Evolutionary conservation across 2,888 invertebrate species (phyloP), one percentile per base, ranked within the genome.

Genomic region (Sinentomon sp.): DNA sequence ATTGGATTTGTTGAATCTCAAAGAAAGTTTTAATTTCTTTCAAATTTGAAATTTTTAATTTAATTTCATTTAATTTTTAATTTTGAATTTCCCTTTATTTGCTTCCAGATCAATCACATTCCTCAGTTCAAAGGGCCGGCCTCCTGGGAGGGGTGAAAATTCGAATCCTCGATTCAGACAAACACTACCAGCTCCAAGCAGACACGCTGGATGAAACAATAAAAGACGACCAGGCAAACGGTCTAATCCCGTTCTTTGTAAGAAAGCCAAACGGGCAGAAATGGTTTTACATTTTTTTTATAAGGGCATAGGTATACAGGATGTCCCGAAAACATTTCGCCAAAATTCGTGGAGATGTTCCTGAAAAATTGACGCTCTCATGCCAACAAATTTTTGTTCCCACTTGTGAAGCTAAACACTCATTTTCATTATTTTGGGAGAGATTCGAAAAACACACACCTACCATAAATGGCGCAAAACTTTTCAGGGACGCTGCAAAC

Each of bases 201-300:
- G 68, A 70, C 27, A 66, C 67, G 2, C 52, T 89, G 27, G 65
- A 66, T 26, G 62, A 64, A 36, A 80, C 80, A 1, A 76, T 85
- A 29, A 60, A 72, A 45, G 70, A 80, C 49, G 94, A 97, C 55
- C 61, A 69, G 36, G 66, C 66, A 34, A 70, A 75, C 37, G 94
- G 92, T 31, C 62, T 92, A 7, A 83, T 94, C 49, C 94, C 94
- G 16, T 94, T 94, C 56, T 89, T 74, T 54, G 92, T 87, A 57
- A 68, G 74, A 57, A 41, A 29, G 12, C 5, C 17, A n/a, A n/a
- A n/a, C n/a, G n/a, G n/a, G n/a, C n/a, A n/a, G n/a, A n/a, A n/a
- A n/a, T n/a, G n/a, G n/a, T n/a, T n/a, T n/a, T n/a, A n/a, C n/a
- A n/a, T n/a, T n/a, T n/a, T n/a, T n/a, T n/a, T n/a, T n/a, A n/a